Evolutionary conservation across 2,888 invertebrate genomes (phyloP), one percentile per base, ranked within the genome.

Genomic region (Strigamia crassipes): DNA sequence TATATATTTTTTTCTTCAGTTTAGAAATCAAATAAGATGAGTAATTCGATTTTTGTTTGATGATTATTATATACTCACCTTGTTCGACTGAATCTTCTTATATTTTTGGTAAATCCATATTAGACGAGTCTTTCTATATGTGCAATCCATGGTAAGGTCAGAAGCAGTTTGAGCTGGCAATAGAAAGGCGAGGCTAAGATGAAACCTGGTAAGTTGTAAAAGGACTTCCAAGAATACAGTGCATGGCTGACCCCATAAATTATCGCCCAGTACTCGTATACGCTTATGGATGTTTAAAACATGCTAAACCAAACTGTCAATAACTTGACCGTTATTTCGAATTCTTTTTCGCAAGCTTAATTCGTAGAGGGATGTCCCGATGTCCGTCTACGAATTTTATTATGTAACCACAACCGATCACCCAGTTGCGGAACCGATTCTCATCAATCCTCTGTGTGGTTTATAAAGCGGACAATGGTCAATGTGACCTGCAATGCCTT

Each of bases 181-280:
- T 56, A 56, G 56, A 56, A 56, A 56, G 56, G 56, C 56, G 56
- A 56, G 56, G 56, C 56, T n/a, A 9, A 56, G 56, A 56, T 56
- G 56, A 56, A 56, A 56, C 56, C 56, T 56, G 56, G 56, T 56
- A 56, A 56, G 56, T 56, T 56, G 56, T 56, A 56, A 56, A 56
- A 56, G 56, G 56, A 56, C 56, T 56, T 56, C 56, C 56, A 56
- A 18, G 56, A 56, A 56, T 56, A 56, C 56, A 56, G 56, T 18
- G 56, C 56, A 56, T 56, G 56, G 56, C 56, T 56, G 56, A 56
- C 56, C 56, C 56, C 56, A 56, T 56, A 56, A 56, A 56, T 56
- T 56, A 56, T 56, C 56, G 56, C 56, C 56, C 56, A 18, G 56
- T 38, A 38, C 38, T 56, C 56, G n/a, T 18, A 18, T 46, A 18